A percentile compares a stretch with the other conserved stretches of the same genome.
Conservation (phyloP, 1,140 invertebrate genomes). For the Drosophila bocqueti region DNA sequence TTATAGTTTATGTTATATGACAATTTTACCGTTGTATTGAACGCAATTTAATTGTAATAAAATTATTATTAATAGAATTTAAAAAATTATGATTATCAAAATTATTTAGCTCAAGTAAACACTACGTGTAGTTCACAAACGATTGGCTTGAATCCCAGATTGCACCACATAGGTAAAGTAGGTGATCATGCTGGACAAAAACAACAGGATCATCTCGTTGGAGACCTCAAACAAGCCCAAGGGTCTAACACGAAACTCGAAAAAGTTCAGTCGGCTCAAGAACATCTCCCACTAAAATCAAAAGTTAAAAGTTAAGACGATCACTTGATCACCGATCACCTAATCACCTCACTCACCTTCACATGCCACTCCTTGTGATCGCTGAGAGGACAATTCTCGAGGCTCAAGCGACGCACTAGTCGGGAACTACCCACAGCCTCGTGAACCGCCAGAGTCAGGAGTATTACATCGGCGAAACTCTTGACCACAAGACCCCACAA, state of each 20-base stretch:
- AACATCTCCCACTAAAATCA: conserved; percentile 66
- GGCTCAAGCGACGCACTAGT: conserved; percentile 35
- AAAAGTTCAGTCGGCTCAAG: conserved; percentile 53
- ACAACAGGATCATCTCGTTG: conserved; percentile 65
- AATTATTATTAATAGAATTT: too few relatives aligned
- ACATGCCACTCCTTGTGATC: conserved; percentile 60
- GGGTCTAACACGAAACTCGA: conserved; percentile 59
- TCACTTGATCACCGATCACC: not conserved
- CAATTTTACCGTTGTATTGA: not conserved
- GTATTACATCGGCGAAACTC: conserved; percentile 59
- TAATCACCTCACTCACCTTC: conserved; percentile 14
- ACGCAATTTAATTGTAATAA: too few relatives aligned
- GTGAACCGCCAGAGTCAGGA: conserved; percentile 61
- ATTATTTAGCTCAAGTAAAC: too few relatives aligned
- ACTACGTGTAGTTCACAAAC: conserved; percentile 10
- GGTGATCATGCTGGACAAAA: conserved; percentile 63
- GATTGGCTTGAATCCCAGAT: conserved; percentile 55
- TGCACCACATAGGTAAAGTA: conserved; percentile 69
- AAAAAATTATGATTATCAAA: too few relatives aligned
- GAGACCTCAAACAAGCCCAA: conserved; percentile 67
- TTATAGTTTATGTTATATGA: not conserved
- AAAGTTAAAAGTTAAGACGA: not conserved
- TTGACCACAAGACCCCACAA: conserved; percentile 57
- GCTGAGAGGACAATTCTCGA: conserved; percentile 58
- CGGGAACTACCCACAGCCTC: conserved; percentile 59